Evolutionary conservation across 2,888 invertebrate genomes (phyloP).

Genomic region (Toxonevra muliebris): DNA sequence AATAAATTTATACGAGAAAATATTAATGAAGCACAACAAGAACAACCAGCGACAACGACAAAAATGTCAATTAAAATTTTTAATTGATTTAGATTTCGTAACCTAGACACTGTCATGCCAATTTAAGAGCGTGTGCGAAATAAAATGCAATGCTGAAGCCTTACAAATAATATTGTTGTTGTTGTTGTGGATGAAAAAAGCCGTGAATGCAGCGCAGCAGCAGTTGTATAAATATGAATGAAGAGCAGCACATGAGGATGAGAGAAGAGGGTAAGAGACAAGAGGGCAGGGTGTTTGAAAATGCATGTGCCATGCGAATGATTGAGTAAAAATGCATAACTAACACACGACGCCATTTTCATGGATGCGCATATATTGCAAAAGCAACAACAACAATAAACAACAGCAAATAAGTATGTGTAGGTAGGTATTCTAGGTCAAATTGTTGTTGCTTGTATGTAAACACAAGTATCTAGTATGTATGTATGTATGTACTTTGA

Average conservation of each 20-base stretch:
- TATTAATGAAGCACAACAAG: too few relatives aligned
- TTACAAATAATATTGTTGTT: not conserved
- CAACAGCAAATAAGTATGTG: not conserved
- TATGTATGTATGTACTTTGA: too few relatives aligned
- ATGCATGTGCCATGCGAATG: slow-evolving; percentile 15
- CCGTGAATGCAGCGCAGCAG: not conserved
- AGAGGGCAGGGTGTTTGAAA: not conserved
- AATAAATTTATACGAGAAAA: too few relatives aligned
- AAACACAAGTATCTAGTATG: too few relatives aligned
- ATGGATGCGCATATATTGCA: slow-evolving; percentile 10
- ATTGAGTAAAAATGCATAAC: slow-evolving; percentile 17
- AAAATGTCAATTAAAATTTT: not conserved
- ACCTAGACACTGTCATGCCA: slow-evolving; percentile 16
- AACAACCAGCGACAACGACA: too few relatives aligned
- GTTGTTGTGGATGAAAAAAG: not conserved
- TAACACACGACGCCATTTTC: not conserved
- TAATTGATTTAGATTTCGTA: not conserved
- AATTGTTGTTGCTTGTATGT: too few relatives aligned
- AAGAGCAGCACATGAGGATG: too few relatives aligned
- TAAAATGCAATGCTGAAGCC: not conserved
- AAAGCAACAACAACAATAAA: slow-evolving; percentile 5
- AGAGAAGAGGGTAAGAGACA: too few relatives aligned
- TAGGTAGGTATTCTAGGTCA: too few relatives aligned
- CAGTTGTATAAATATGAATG: slow-evolving; percentile 3
- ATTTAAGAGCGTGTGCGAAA: not conserved